Percentiles rank a stretch among this genome's conserved stretches.
These are phyloP conservation scores for Entelurus aequoreus DNA, from an alignment of 2,113 vertebrate genomes.

Conservation along the genomic window DNA sequence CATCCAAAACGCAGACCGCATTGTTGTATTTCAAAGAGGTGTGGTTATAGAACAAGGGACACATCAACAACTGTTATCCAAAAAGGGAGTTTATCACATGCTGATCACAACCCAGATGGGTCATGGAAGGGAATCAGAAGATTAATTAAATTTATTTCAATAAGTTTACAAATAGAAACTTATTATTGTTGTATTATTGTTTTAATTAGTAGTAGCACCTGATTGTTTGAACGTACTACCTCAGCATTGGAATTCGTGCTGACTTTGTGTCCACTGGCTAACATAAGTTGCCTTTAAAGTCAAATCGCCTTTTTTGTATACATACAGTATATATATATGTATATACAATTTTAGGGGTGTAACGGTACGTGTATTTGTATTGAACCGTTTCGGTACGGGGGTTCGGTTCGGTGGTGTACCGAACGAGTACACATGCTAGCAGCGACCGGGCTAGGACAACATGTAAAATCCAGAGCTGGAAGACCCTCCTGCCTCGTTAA, in stretches of 20 bases:
- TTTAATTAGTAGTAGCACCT: neutral
- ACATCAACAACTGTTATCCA: constrained; percentile 84
- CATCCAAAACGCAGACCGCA: constrained; percentile 86
- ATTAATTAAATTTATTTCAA: neutral
- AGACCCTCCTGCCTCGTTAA: too few species aligned
- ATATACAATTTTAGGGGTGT: too few species aligned
- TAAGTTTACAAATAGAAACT: neutral
- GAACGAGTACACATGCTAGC: too few species aligned
- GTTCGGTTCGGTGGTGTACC: too few species aligned
- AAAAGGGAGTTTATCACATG: constrained; percentile 80
- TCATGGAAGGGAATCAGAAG: neutral
- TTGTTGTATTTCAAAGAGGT: constrained; percentile 83
- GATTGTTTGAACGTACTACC: neutral
- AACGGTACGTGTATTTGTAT: too few species aligned
- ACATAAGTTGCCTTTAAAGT: neutral
- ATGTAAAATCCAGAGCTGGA: too few species aligned
- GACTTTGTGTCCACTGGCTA: neutral
- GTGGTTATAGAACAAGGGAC: constrained; percentile 81
- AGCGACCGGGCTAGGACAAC: too few species aligned
- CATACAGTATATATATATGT: too few species aligned
- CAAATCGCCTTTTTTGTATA: too few species aligned
- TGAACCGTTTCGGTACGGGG: too few species aligned
- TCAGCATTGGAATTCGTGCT: neutral
- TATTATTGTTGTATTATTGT: neutral
- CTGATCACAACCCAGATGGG: constrained; percentile 81